Conservation (phyloP, 2,888 invertebrate species). For the Ornithoptera priamus region DNA sequence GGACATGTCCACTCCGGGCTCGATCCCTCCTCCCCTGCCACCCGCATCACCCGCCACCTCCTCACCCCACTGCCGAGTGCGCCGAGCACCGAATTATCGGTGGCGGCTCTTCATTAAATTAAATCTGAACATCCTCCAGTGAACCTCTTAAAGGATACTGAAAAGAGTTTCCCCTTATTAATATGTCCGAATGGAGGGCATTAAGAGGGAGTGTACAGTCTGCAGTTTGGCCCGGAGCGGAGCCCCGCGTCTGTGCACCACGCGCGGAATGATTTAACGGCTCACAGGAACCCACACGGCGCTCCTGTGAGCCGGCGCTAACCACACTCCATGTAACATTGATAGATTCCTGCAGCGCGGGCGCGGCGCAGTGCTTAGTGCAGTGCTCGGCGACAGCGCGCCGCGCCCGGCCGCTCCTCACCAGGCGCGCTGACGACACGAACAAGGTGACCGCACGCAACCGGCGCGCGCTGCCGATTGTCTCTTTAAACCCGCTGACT, state of each 20-base stretch:
- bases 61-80: slow-evolving; percentile 3
- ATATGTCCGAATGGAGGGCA: slow-evolving; percentile 15
- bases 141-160: neutral
- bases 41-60: neutral
- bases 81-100: neutral
- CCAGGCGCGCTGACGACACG: no score
- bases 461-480: neutral
- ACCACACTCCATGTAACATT: no score
- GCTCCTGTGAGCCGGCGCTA: no score
- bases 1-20: slow-evolving; percentile 37
- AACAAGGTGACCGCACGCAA: no score
- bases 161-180: slow-evolving; percentile 19
- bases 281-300: no score
- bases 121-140: slow-evolving; percentile 26
- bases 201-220: neutral
- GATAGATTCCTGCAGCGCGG: no score
- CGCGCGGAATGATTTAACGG: no score
- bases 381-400: no score
- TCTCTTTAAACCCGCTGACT: slow-evolving; percentile 26
- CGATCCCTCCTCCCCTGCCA: neutral
- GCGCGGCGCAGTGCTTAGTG: no score
- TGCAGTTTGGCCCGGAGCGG: neutral
- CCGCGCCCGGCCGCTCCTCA: neutral
- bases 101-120: slow-evolving; percentile 28
- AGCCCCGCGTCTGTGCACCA: no score